Percentiles rank a stretch among this genome's conserved stretches.
These are phyloP conservation scores for Taxidea taxus DNA, from an alignment of 2,113 vertebrate genomes.

Conservation along the genomic window DNA sequence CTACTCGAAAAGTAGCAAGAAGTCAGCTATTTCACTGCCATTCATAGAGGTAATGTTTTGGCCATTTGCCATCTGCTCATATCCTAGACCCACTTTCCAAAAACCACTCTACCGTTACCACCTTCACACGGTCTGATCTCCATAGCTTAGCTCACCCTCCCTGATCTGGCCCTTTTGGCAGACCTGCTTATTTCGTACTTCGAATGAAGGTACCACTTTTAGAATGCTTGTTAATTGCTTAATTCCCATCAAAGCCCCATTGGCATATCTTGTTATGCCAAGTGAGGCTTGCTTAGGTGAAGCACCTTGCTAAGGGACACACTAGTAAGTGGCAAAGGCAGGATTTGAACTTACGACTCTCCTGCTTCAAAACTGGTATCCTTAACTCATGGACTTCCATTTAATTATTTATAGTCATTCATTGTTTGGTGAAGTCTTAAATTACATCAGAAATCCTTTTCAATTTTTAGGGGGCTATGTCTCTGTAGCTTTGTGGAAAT, in stretches of 20 bases:
- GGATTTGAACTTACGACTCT: not conserved
- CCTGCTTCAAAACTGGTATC: not conserved
- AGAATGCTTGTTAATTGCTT: not conserved
- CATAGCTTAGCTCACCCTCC: not conserved
- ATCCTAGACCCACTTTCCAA: not conserved
- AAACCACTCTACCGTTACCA: not conserved
- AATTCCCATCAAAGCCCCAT: not conserved
- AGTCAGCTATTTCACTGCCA: not conserved
- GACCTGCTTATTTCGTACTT: not conserved
- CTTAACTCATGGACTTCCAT: not conserved
- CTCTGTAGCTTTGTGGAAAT: not conserved
- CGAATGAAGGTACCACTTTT: not conserved
- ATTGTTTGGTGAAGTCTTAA: not conserved
- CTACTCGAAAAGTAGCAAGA: not conserved
- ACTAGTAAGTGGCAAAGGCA: not conserved
- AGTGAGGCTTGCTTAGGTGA: not conserved
- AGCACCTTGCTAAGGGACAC: not conserved
- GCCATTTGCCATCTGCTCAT: not conserved
- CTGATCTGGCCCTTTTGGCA: not conserved
- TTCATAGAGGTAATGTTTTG: not conserved
- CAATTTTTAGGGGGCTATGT: not conserved
- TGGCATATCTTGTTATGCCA: not conserved
- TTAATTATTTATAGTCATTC: not conserved
- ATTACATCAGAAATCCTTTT: not conserved
- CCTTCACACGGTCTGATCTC: not conserved